Percentiles rank a stretch among this genome's conserved stretches.
Evolutionary conservation across 2,113 vertebrate genomes (phyloP).

Genomic region (Pollachius pollachius): DNA sequence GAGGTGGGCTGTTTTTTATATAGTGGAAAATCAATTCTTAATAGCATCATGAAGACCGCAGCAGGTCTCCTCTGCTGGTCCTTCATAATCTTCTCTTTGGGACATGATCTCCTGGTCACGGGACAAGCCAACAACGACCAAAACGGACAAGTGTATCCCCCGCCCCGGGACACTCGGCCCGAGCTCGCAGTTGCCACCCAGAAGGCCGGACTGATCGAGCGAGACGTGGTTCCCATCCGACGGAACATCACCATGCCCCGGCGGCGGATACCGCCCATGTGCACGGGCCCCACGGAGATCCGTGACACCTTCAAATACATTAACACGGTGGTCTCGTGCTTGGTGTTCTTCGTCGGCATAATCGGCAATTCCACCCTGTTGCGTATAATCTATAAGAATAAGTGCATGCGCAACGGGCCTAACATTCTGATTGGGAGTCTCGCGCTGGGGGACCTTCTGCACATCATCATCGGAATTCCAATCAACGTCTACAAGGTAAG

Average conservation of each 20-base stretch:
- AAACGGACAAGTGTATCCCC: constrained; percentile 5
- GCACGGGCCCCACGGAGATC: constrained; percentile 79
- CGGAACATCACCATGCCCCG: constrained; percentile 59
- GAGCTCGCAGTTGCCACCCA: constrained; percentile 34
- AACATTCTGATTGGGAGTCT: constrained; percentile 95
- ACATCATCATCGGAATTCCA: constrained; percentile 91
- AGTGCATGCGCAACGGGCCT: constrained; percentile 94
- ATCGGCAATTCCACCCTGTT: constrained; percentile 93
- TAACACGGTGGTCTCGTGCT: constrained; percentile 88
- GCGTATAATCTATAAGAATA: constrained; percentile 95
- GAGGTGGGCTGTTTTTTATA: too few relatives aligned
- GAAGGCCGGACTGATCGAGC: constrained; percentile 41
- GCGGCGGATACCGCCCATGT: constrained; percentile 75
- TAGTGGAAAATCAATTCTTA: too few relatives aligned
- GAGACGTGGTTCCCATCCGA: constrained; percentile 41
- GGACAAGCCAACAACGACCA: constrained; percentile 44
- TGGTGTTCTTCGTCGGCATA: constrained; percentile 91
- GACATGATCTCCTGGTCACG: constrained; percentile 30
- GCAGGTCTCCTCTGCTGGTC: constrained; percentile 26
- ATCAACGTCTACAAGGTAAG: constrained; percentile 93
- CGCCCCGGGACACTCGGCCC: constrained; percentile 5
- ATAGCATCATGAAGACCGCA: constrained; percentile 46
- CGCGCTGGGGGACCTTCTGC: constrained; percentile 91
- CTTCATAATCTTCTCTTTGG: constrained; percentile 40
- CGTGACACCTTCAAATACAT: constrained; percentile 92